Conservation (phyloP, 1,140 invertebrate genomes). For the Leptinotarsa texana region DNA sequence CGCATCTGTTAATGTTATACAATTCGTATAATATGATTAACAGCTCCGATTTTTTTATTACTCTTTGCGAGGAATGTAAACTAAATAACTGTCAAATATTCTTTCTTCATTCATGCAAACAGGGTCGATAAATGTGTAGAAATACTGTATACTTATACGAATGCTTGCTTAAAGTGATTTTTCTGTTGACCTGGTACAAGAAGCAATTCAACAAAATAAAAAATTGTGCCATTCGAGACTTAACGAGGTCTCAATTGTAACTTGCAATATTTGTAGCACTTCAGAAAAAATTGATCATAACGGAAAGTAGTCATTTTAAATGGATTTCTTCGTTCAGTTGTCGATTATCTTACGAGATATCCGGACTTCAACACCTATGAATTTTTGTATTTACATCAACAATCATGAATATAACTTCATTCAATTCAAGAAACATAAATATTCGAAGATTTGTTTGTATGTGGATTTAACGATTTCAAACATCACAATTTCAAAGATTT, state of each 20-base stretch:
- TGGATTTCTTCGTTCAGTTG: too few relatives aligned
- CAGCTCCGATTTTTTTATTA: background rate
- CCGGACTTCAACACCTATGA: too few relatives aligned
- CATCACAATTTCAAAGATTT: too few relatives aligned
- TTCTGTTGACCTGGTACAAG: background rate
- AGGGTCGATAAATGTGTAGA: background rate
- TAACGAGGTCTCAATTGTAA: too few relatives aligned
- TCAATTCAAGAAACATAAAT: background rate
- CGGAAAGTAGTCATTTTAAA: too few relatives aligned
- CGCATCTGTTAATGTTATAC: background rate
- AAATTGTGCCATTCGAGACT: too few relatives aligned
- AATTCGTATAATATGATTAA: background rate
- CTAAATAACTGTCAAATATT: background rate
- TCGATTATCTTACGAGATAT: too few relatives aligned
- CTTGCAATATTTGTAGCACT: too few relatives aligned
- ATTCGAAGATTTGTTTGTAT: background rate
- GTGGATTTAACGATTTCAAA: background rate
- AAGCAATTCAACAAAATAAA: too few relatives aligned
- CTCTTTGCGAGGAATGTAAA: background rate
- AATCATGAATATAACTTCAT: too few relatives aligned
- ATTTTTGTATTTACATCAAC: too few relatives aligned
- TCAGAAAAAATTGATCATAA: too few relatives aligned
- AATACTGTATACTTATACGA: background rate
- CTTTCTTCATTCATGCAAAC: background rate
- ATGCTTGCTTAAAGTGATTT: background rate